A percentile compares a stretch with the other conserved stretches of the same genome.
These are phyloP conservation scores for Tenthredo amoena DNA, from an alignment of 2,888 invertebrate genomes.

Conservation along the genomic window DNA sequence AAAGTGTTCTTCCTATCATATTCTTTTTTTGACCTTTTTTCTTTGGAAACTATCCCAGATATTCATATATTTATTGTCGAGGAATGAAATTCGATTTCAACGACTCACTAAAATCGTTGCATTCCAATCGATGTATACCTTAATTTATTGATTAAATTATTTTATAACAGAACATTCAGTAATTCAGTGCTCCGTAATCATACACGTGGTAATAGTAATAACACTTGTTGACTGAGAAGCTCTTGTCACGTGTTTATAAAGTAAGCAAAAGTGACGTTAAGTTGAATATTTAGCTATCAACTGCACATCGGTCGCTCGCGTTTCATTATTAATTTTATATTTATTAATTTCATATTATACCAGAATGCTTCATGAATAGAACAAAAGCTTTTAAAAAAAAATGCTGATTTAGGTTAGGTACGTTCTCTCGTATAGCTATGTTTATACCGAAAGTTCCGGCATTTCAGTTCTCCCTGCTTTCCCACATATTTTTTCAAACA, in stretches of 20 bases:
- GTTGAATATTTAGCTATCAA: background rate
- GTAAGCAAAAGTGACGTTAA: background rate
- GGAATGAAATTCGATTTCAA: background rate
- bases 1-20: constrained; percentile 7
- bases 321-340: background rate
- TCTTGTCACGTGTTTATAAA: background rate
- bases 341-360: too few species aligned
- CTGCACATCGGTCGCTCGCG: background rate
- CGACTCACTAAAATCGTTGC: background rate
- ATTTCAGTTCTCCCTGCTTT: background rate
- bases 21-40: background rate
- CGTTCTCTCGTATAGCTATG: background rate
- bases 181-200: background rate
- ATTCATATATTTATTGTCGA: background rate
- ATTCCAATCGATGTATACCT: background rate
- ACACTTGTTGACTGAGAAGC: background rate
- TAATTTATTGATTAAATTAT: background rate
- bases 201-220: background rate
- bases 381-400: background rate
- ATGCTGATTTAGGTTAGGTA: constrained; percentile 14
- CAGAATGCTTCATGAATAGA: background rate
- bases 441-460: background rate
- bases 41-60: background rate
- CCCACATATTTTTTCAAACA: background rate
- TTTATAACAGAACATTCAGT: background rate